Evolutionary conservation across 2,888 invertebrate genomes (phyloP).

Genomic region (Drosophila mulleri): DNA sequence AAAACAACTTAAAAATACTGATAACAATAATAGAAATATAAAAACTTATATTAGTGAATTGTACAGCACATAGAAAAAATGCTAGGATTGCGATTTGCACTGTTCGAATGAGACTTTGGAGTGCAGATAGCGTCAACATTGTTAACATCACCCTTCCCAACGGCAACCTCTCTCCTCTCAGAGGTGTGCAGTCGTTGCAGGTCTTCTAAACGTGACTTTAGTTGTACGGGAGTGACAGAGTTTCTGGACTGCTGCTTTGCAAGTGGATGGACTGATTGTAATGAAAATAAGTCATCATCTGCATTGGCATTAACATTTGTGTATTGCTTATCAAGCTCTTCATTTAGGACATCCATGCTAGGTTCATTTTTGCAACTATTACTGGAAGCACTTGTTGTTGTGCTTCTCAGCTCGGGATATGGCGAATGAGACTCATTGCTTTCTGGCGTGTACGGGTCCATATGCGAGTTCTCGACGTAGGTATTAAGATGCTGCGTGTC

Average conservation of each 20-base stretch:
- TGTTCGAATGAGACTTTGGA: conserved; percentile 44
- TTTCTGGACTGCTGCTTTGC: conserved; percentile 70
- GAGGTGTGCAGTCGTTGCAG: conserved; percentile 71
- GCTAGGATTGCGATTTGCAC: conserved; percentile 55
- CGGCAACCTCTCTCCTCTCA: conserved; percentile 53
- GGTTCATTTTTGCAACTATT: conserved; percentile 58
- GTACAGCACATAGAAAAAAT: conserved; percentile 78
- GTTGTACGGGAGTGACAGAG: conserved; percentile 88
- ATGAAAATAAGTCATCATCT: conserved; percentile 7
- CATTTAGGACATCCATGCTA: conserved; percentile 33
- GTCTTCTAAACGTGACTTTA: conserved; percentile 87
- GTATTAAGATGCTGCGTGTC: conserved; percentile 86
- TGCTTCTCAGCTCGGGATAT: conserved; percentile 85
- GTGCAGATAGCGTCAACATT: conserved; percentile 69
- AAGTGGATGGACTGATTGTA: conserved; percentile 11
- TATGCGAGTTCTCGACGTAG: conserved; percentile 61
- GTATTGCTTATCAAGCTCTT: conserved; percentile 18
- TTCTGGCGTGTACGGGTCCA: conserved; percentile 93
- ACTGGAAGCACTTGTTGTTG: conserved; percentile 66
- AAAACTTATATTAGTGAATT: conserved; percentile 69
- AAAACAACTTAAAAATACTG: conserved; percentile 24
- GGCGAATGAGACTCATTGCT: conserved; percentile 92
- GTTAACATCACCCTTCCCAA: conserved; percentile 76
- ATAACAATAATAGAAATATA: conserved; percentile 15
- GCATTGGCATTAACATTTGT: not conserved